Conservation (phyloP, 2,113 vertebrate species). For the Furnarius figulus region DNA sequence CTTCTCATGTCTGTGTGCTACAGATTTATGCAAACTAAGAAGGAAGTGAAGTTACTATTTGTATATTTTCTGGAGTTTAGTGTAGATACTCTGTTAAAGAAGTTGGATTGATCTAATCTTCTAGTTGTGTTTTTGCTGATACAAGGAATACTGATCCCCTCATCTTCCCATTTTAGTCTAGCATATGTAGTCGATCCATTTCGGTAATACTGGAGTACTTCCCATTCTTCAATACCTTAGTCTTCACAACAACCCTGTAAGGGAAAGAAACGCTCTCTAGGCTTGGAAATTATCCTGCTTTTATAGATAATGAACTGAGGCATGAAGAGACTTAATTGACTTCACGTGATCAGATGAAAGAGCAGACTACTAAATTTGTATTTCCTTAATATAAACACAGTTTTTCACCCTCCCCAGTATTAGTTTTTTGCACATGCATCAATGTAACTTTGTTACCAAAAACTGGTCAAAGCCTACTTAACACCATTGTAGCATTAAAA, state of each 20-base stretch:
- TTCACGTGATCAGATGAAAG: neutral
- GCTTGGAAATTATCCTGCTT: neutral
- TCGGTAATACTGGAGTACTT: neutral
- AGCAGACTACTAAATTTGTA: neutral
- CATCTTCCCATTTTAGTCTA: neutral
- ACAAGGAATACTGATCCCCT: neutral
- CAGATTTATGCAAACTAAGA: slow-evolving; percentile 23
- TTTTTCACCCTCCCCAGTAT: neutral
- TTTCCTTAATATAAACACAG: neutral
- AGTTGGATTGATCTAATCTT: neutral
- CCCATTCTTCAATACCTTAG: neutral
- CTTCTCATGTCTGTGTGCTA: neutral
- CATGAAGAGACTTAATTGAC: slow-evolving; percentile 6
- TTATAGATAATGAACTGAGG: slow-evolving; percentile 4
- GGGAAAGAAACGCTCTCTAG: neutral
- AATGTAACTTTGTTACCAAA: neutral
- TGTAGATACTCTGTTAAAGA: neutral
- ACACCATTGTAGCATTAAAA: neutral
- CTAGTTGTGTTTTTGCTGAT: neutral
- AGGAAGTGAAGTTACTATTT: neutral
- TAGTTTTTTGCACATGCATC: neutral
- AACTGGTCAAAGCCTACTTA: neutral
- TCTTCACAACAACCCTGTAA: neutral
- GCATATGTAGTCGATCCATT: neutral
- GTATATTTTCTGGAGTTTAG: neutral